Base-by-base conservation (phyloP, 2,113 vertebrate species). In the Periophthalmus modestus region DNA sequence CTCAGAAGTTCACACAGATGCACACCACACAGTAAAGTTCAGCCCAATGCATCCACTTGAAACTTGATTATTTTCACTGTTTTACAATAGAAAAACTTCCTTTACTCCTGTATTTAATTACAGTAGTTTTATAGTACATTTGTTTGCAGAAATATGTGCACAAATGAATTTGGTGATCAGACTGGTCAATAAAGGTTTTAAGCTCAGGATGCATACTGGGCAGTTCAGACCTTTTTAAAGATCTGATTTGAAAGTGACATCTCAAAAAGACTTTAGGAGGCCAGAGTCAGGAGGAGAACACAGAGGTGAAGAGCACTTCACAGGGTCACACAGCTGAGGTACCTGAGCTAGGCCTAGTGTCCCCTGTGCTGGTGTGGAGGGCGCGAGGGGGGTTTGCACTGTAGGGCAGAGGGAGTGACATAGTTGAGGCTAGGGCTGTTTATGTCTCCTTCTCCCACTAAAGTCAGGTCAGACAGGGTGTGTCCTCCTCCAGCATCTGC, bases 391-490 rank as follows among this genome's bases (percentile, higher is more conserved):
- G 84, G 69, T 82, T 88, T 93, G 89, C 71, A 91, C 77, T 89
- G 92, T 39, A 87, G 36, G 9, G 95, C 87, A 3, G 92, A 92
- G 2, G 93, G 94, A 0, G 96, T 94, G 72, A 99, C 84, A 73
- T 98, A 93, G 72, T 93, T 94, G 92, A 95, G 96, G 94, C 93
- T 96, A 48, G 97, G 96, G 89, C 96, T 97, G 83, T 91, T 93
- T 72, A 98, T 96, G 87, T 98, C 95, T 67, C 95, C 96, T 90
- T 98, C 96, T 73, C 95, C 96, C 68, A 96, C 95, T 48, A 97
- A 94, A 83, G 95, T 97, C 89, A 97, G 91, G 85, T 98, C 97
- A 13, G 95, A 95, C 79, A 94, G 83, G 0, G 94, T 91, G 94
- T 91, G 78, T 97, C 97, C 75, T 97, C 96, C 87, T 96, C 95